A percentile compares a stretch with the other conserved stretches of the same genome.
phyloP scores from a whole-genome alignment of 2,797 vertebrate species.

The Enteromius thamalakanensis region DNA sequence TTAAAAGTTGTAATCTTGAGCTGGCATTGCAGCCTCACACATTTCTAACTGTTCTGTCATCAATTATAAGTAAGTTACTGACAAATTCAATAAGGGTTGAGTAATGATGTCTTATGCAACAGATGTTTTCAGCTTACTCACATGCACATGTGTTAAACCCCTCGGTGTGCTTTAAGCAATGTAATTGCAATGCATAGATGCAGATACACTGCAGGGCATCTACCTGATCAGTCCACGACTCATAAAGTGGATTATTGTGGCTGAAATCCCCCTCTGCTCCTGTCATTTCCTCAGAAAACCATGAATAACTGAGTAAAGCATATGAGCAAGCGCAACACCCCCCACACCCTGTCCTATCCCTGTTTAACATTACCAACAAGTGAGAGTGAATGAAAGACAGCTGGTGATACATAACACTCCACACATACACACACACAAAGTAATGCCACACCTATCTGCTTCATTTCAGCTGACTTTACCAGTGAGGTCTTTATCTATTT shows the following conservation, averaged over 20 bases:
- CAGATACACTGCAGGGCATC: background rate
- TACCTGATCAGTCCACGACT: background rate
- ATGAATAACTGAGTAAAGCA: conserved; percentile 25
- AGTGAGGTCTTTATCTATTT: background rate
- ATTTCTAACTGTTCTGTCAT: conserved; percentile 29
- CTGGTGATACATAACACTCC: conserved; percentile 11
- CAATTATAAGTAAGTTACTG: background rate
- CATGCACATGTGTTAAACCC: conserved; percentile 18
- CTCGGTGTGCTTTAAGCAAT: conserved; percentile 5
- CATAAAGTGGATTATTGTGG: background rate
- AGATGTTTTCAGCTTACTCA: conserved; percentile 2
- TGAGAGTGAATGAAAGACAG: conserved; percentile 32
- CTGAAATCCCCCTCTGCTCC: background rate
- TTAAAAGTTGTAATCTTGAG: background rate
- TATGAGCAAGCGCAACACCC: background rate
- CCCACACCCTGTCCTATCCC: background rate
- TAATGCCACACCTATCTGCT: background rate
- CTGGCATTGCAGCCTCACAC: background rate
- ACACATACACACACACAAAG: background rate
- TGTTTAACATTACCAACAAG: conserved; percentile 20
- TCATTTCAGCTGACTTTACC: background rate
- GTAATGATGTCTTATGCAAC: conserved; percentile 8
- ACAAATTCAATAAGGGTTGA: background rate
- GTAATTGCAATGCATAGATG: background rate
- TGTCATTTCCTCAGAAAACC: background rate